Evolutionary conservation across 2,797 vertebrate genomes (phyloP), one percentile per base, ranked within the genome.

Genomic region (Darevskia mixta): DNA sequence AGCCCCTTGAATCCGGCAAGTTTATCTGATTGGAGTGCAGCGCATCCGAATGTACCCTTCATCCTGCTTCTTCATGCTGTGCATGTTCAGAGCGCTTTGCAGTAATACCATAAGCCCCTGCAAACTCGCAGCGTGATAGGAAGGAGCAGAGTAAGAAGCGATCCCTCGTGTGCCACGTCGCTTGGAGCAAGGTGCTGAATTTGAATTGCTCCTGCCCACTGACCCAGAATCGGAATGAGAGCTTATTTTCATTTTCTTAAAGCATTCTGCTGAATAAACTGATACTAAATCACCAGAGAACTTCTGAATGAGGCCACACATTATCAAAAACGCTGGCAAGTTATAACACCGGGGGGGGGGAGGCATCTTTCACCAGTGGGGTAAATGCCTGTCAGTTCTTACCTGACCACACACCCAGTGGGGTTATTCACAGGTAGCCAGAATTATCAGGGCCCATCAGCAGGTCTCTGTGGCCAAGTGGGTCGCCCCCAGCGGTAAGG

Each of bases 21-120:
- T 95, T 93, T 95, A 94, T 93, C 95, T 94, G 94, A 94, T 95
- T 92, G 90, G 92, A 96, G 91, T 93, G 93, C 91, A 67, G 80
- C 90, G 87, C 89, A 92, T 91, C 87, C 90, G 78, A 89, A 93
- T 73, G 91, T 89, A 93, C 92, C 90, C 93, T 87, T 73, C 84
- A 90, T 94, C 92, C 91, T 91, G 90, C 92, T 95, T 93, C 92
- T 93, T 95, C 94, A 93, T 90, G 90, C 94, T 95, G 94, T 93
- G 94, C 92, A 88, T 93, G 90, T 93, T 94, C 80, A 4, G 91
- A 93, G 91, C 86, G 79, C 90, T 95, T 94, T 93, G 93, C 89
- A 83, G 88, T 94, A 91, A 93, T 92, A 91, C 93, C 88, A 91
- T 94, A 95, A 96, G 92, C 94, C 84, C 89, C 93, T 94, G 90